Base-by-base conservation (phyloP, 2,113 vertebrate species). In the Mesocricetus auratus region DNA sequence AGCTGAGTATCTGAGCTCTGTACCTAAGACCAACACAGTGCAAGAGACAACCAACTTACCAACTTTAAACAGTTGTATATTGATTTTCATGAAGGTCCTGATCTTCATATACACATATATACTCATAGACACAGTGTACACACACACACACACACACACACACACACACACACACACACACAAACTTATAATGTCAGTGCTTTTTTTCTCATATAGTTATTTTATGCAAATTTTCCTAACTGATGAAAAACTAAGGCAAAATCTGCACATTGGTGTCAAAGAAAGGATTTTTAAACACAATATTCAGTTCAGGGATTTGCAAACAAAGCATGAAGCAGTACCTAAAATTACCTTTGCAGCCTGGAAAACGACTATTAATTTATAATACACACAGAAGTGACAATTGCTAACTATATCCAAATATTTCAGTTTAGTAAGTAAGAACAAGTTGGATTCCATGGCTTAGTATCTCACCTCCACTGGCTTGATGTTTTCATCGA, bases 401-500 rank as follows among this genome's bases (percentile, higher is more conserved):
- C 86, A 71, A 75, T 90, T 90, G 15, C 42, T 94, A 95, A 86
- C 90, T 79, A 92, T n/a, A 42, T 69, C 22, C 22, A 93, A 93
- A 94, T 88, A 95, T 95, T 95, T 90, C 66, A 94, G 33, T 26
- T 69, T 92, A 95, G 88, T 89, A 95, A 96, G 73, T 56, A 74
- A 78, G 13, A 78, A 88, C 33, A 74, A 85, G 16, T 68, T 75
- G 71, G 16, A 39, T 77, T 81, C 31, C 53, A 81, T 75, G 45
- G 56, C 22, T 56, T 88, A 45, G 58, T 33, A 33, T 39, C 58
- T 17, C 21, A 39, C 9, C 69, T 33, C n/a, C 62, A 16, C 58
- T 90, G 26, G 12, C 77, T 92, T 97, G 81, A 89, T 95, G 81
- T 88, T 3, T n/a, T 95, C 39, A 81, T 86, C 60, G 50, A 39